Percentiles rank a stretch among this genome's conserved stretches.
Conservation (phyloP, 37 sponge, comb jelly and placozoan species). For the Beroe forskalii region DNA sequence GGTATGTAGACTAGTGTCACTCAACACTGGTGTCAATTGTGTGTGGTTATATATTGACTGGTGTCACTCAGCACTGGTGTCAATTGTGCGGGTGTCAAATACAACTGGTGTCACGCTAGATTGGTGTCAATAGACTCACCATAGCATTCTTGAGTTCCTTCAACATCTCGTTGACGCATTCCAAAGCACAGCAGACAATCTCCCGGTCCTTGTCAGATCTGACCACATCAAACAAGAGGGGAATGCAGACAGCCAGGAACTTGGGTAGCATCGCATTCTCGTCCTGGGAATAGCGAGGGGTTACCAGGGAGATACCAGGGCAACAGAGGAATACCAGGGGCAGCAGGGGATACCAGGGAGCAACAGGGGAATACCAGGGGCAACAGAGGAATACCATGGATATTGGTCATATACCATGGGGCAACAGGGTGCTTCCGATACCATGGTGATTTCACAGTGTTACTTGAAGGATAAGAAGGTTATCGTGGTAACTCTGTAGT, state of each 20-base stretch:
- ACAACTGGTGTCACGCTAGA: not conserved
- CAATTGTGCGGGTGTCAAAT: not conserved
- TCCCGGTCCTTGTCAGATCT: constrained; percentile 56
- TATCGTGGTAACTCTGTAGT: too few relatives aligned
- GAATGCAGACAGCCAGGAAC: constrained; percentile 38
- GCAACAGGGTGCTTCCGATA: too few relatives aligned
- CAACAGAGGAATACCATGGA: too few relatives aligned
- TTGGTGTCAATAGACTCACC: constrained; percentile 5
- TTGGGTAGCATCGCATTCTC: constrained; percentile 47
- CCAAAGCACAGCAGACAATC: constrained; percentile 46
- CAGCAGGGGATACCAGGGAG: too few relatives aligned
- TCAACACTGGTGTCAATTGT: not conserved
- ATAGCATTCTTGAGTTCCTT: constrained; percentile 24
- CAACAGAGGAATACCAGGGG: too few relatives aligned
- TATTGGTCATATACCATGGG: too few relatives aligned
- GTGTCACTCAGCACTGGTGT: not conserved
- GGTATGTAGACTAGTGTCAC: not conserved
- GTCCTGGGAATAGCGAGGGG: not conserved
- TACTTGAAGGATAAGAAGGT: too few relatives aligned
- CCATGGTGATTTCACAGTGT: too few relatives aligned
- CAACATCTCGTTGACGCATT: constrained; percentile 55
- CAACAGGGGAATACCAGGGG: too few relatives aligned
- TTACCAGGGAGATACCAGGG: not conserved
- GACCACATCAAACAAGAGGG: constrained; percentile 38
- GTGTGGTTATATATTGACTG: too few relatives aligned